Conservation (phyloP, 2,888 invertebrate species). For the Dione juno region DNA sequence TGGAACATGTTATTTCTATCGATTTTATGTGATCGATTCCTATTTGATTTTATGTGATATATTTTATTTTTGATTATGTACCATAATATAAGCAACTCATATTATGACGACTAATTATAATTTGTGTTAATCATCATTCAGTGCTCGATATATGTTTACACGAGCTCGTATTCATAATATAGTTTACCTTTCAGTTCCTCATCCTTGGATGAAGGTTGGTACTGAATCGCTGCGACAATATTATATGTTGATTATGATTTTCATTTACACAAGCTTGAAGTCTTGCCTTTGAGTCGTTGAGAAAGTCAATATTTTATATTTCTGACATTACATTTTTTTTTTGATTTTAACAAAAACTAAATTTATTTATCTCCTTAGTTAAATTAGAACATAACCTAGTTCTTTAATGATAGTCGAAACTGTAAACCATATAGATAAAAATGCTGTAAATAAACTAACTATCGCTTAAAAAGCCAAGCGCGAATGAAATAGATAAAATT, state of each 20-base stretch:
- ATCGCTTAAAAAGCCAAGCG: slow-evolving; percentile 26
- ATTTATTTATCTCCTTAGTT: not conserved
- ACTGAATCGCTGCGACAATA: not conserved
- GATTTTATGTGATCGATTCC: too few species aligned
- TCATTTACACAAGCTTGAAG: slow-evolving; percentile 10
- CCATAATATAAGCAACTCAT: too few species aligned
- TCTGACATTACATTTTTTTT: not conserved
- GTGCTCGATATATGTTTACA: too few species aligned
- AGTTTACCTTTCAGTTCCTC: too few species aligned
- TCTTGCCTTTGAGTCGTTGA: slow-evolving; percentile 24
- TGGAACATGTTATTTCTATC: too few species aligned
- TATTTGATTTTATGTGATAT: too few species aligned
- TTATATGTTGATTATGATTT: too few species aligned
- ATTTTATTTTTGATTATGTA: too few species aligned
- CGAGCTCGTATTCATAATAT: too few species aligned
- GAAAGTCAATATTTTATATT: slow-evolving; percentile 32
- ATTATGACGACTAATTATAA: too few species aligned
- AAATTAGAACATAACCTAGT: not conserved
- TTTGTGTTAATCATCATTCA: too few species aligned
- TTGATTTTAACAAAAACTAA: not conserved
- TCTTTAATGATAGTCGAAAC: slow-evolving; percentile 1
- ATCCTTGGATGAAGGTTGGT: not conserved
- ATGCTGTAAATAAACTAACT: slow-evolving; percentile 32
- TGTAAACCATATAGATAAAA: slow-evolving; percentile 24
- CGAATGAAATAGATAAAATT: slow-evolving; percentile 40